Evolutionary conservation across 2,888 invertebrate species (phyloP).

Genomic region (Caenorhabditis sp.): DNA sequence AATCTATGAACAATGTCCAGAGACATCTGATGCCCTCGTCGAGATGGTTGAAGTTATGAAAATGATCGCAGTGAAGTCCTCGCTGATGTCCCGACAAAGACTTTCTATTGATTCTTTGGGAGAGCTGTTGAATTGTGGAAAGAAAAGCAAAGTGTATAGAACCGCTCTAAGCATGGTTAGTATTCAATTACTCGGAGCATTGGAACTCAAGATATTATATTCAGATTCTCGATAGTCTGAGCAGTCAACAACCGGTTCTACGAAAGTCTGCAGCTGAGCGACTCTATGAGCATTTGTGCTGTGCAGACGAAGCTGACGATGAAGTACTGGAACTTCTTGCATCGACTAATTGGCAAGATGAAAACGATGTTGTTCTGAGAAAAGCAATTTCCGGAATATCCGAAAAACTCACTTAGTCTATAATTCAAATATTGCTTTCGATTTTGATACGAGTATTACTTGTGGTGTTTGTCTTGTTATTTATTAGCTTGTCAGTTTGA

Average conservation of each 20-base stretch:
- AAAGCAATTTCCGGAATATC: slow-evolving; percentile 43
- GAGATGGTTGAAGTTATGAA: slow-evolving; percentile 52
- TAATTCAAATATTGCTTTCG: not conserved
- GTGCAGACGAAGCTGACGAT: slow-evolving; percentile 61
- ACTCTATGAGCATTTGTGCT: slow-evolving; percentile 79
- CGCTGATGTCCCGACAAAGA: slow-evolving; percentile 41
- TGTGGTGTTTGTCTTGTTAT: slow-evolving; percentile 6
- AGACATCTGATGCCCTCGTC: slow-evolving; percentile 37
- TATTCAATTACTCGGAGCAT: not conserved
- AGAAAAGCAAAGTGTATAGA: slow-evolving; percentile 50
- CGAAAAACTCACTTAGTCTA: slow-evolving; percentile 37
- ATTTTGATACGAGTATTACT: slow-evolving; percentile 7
- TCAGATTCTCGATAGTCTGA: slow-evolving; percentile 74
- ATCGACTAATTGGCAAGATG: slow-evolving; percentile 61
- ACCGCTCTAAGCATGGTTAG: slow-evolving; percentile 42
- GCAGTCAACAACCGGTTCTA: slow-evolving; percentile 70
- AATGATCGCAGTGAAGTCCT: slow-evolving; percentile 29
- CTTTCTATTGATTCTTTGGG: slow-evolving; percentile 53
- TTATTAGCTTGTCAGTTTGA: not conserved
- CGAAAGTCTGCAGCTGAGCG: slow-evolving; percentile 77
- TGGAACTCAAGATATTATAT: not conserved
- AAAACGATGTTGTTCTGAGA: slow-evolving; percentile 25
- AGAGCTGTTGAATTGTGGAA: slow-evolving; percentile 55
- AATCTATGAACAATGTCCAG: slow-evolving; percentile 49
- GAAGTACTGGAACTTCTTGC: slow-evolving; percentile 57